Evolutionary conservation across 2,888 invertebrate species (phyloP), one percentile per base, ranked within the genome.

Genomic region (Conus canariensis): DNA sequence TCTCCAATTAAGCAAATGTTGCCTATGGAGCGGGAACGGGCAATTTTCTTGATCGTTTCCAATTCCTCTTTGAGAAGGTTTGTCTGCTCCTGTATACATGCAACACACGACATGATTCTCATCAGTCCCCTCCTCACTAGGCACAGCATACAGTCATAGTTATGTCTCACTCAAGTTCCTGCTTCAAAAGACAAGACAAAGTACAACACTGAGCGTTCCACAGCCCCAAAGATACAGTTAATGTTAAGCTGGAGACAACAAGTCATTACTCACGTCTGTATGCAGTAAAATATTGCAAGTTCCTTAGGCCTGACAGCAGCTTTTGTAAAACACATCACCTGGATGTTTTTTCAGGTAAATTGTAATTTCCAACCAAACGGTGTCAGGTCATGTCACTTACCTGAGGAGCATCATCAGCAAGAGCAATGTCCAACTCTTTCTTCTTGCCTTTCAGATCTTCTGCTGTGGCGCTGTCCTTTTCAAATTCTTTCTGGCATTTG

Each of bases 401-500:
- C 96, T 97, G 90, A 95, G 93, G 92, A 22, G 95, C 94, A 80
- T 94, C n/a, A 0, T 1, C n/a, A 3, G 16, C 2, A 7, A 22
- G 7, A 22, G 70, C 70, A 2, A 0, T 22, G 0, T 70, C 70
- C 70, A 70, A 5, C 70, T 70, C 70, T 22, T 16, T 22, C 22
- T 22, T 70, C 19, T 22, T 16, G 14, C 1, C 4, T 22, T 14
- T 4, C n/a, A 70, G 8, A 0, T 1, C 14, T 2, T 70, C 0
- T 88, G 98, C 98, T 94, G 98, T 98, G 19, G 45, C 70, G 85
- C 98, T 98, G 94, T 98, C 98, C 92, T 98, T 98, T 94, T 98
- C 98, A 96, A 99, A 99, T 96, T 99, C 98, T 90, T 97, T 97
- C 96, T 99, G 99, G 95, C 99, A 99, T 95, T 98, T 98, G 91